Evolutionary conservation across 64 coral and sea anemone genomes (phyloP).

Genomic region (Stichodactyla helianthus): DNA sequence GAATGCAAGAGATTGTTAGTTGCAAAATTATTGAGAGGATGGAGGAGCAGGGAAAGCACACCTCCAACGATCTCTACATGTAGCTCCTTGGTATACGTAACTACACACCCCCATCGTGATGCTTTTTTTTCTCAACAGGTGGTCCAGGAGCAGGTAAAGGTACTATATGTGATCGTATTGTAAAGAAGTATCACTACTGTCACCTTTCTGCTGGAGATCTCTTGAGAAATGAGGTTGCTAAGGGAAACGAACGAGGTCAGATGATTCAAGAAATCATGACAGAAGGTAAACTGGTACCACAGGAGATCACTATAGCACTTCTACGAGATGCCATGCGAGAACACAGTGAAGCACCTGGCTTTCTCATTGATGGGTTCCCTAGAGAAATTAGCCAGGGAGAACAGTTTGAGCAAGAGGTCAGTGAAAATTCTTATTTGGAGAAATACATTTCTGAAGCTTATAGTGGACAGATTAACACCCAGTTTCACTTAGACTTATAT

Average conservation of each 20-base stretch:
- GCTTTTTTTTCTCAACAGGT: constrained; percentile 18
- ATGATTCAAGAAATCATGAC: constrained; percentile 92
- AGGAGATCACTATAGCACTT: constrained; percentile 86
- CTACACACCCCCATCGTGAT: background rate
- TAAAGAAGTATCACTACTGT: constrained; percentile 83
- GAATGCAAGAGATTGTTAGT: too few species aligned
- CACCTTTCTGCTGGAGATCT: constrained; percentile 95
- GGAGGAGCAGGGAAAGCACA: too few species aligned
- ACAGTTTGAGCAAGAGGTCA: constrained; percentile 87
- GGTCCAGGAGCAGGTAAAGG: constrained; percentile 97
- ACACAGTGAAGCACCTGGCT: constrained; percentile 60
- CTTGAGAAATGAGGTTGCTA: constrained; percentile 83
- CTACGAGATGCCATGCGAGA: constrained; percentile 83
- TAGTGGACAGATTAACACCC: too few species aligned
- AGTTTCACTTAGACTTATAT: background rate
- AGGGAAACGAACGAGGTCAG: constrained; percentile 56
- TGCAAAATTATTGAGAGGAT: too few species aligned
- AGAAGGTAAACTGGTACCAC: constrained; percentile 79
- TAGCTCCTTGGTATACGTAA: too few species aligned
- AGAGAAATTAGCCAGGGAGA: constrained; percentile 72
- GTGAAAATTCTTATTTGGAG: background rate
- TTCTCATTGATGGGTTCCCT: constrained; percentile 97
- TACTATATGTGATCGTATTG: constrained; percentile 75
- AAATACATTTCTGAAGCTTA: too few species aligned
- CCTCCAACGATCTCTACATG: too few species aligned